Evolutionary conservation across 2,113 vertebrate genomes (phyloP), one percentile per base, ranked within the genome.

Genomic region (Poeciliopsis retropinna): DNA sequence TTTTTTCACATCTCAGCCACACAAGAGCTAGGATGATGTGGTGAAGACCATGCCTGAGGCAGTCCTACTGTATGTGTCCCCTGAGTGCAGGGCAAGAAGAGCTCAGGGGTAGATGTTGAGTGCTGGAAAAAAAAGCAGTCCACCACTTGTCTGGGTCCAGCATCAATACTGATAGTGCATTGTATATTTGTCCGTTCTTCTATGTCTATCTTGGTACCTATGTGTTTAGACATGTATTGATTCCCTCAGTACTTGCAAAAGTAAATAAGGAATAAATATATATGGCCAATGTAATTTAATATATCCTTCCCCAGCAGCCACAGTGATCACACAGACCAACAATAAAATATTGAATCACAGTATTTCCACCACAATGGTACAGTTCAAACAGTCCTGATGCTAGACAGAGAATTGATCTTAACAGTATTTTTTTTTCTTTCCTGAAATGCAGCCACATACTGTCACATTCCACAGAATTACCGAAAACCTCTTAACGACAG

Each of bases 31-130:
- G 83, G 84, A 89, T 82, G 88, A 86, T 86, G 85, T 81, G 89
- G 87, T 80, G 91, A 88, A 91, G 88, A 90, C 73, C 83, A 87
- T 90, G 94, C 94, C 94, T 75, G 82, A 90, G 94, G 95, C 94
- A 64, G 77, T 93, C 84, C 75, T 83, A 84, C 85, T 78, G 85
- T 91, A 80, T 89, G 83, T 57, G 51, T 94, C 94, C 92, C 94
- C 41, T 75, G 93, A 88, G 93, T 87, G 73, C 17, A 22, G 60
- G 60, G 73, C 64, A 25, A 79, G 75, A 81, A 79, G 79, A 76
- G 78, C 88, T 83, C 19, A 60, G 80, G 87, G 84, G 78, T 27
- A 57, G 62, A 81, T 82, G 86, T 81, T 41, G 67, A 82, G 65
- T 27, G 54, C 60, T 62, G 65, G 63, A 75, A 84, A 87, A 77